Evolutionary conservation across 2,113 vertebrate species (phyloP), one percentile per base, ranked within the genome.

Genomic region (Neogobius melanostomus): DNA sequence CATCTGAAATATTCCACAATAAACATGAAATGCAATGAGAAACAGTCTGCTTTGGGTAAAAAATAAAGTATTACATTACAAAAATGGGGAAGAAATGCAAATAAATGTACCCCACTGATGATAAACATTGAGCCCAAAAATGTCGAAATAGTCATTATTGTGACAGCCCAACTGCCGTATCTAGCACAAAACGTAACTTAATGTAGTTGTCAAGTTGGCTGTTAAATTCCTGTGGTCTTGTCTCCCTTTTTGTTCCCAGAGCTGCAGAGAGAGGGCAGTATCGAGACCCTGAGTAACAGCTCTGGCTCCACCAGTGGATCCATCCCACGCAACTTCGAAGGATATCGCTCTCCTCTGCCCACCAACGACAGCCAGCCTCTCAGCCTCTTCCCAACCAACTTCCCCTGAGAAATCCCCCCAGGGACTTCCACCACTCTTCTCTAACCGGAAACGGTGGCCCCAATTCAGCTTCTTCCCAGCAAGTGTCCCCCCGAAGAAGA

Each of bases 251-350:
- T 7, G 1, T 57, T 11, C 53, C 4, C 91, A 97, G 98, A 98
- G 90, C 95, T 99, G 75, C 98, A 98, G 93, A 94, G 96, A 89
- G 98, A 99, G 90, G 98, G 98, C 90, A 99, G 98, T 93, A 99
- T 99, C 74, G 98, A 99, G 93, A 99, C 98, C 1, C 95, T 99
- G 80, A 99, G 98, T 86, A 99, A 99, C 94, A 99, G 97, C 90
- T 99, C 98, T 0, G 98, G 96, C 0, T 99, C 98, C 83, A 98
- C 98, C 88, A 99, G 96, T 7, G 97, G 97, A 89, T 98, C 96
- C 86, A 98, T 99, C 91, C 97, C 97, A 0, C 94, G 96, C 75
- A 97, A 95, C 90, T 99, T 97, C 0, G 98, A 99, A 7, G 96
- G 97, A 64, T 99, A 98, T 91, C 91, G 97, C 2, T 98, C 96